Evolutionary conservation across 2,113 vertebrate genomes (phyloP), one percentile per base, ranked within the genome.

Genomic region (Tinamus guttatus): DNA sequence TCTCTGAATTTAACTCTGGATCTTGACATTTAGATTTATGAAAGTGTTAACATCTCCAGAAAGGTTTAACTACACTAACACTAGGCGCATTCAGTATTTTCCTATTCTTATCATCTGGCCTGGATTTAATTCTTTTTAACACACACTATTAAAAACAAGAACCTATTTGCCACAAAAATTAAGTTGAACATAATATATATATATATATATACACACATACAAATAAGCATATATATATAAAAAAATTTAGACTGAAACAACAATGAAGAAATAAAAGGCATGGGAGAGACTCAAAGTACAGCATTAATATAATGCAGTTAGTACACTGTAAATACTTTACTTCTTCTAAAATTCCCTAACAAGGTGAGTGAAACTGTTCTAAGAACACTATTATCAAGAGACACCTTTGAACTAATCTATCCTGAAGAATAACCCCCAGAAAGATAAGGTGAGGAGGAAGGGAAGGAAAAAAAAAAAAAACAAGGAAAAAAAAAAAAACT

Each of bases 331-430:
- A 98, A 93, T 83, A 90, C 51, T 95, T 90, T 96, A 80, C 94
- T 91, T 97, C 95, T 84, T 97, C 96, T 97, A 94, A 97, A 97
- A 98, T 97, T 97, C 96, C 95, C 96, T 98, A 97, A 98, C 98
- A 98, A 98, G 97, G 97, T 98, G 98, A 98, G 96, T 7, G 90
- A 97, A 97, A 94, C 95, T 97, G 91, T 97, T 97, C 94, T 94
- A 93, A 97, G 97, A 97, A 96, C 93, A 96, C 81, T 95, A 97
- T 98, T 98, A 95, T 93, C 97, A 97, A 93, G 97, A 98, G 98
- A 97, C 96, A 97, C 96, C 97, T 98, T 98, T 98, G 98, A 98
- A 98, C 97, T 98, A 94, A 97, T 98, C 92, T 98, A 97, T 98
- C 97, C 97, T 97, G 94, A 97, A 98, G 97, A 97, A 97, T 98